Evolutionary conservation across 1,140 invertebrate species (phyloP), one percentile per base, ranked within the genome.

Genomic region (Harpegnathos saltator): DNA sequence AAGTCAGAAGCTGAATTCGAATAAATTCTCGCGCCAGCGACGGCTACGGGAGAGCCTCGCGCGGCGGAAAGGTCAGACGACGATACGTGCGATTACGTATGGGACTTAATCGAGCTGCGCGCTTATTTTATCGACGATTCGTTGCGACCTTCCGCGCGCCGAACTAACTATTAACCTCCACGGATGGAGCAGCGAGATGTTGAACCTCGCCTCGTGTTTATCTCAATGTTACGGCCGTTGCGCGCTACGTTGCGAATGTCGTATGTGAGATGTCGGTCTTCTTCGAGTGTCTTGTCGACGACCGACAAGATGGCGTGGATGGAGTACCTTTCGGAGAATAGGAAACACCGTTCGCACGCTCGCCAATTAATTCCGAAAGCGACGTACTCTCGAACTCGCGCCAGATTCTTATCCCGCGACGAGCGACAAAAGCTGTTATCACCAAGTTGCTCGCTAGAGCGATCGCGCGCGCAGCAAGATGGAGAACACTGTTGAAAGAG

Each of bases 401-500:
- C 7, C 29, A 24, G 22, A 26, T 7, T 68, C 5, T 11, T 11
- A 38, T 78, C 65, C 52, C 58, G 52, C 33, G 33, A 38, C 50
- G 33, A 29, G n/a, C n/a, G n/a, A n/a, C n/a, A n/a, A 12, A 26
- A 59, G 29, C 50, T 81, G 83, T 86, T 86, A 86, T 86, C 85
- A 63, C 38, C n/a, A 15, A 56, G 73, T 54, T 63, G 48, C 22
- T 72, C 29, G 59, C 72, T 59, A 24, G 73, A 81, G 11, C 33
- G 58, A 69, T 54, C 38, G 54, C n/a, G 38, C 24, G 38, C 33
- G 38, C 33, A 24, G 14, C 52, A 66, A 72, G 56, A 77, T 44
- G 48, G 48, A 38, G 24, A 58, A 50, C 83, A 68, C 72, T 86
- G 44, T 66, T 85, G 84, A 82, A 75, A 86, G 73, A 83, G 56